Conservation (phyloP, 2,797 vertebrate species). For the Danio choprae region DNA sequence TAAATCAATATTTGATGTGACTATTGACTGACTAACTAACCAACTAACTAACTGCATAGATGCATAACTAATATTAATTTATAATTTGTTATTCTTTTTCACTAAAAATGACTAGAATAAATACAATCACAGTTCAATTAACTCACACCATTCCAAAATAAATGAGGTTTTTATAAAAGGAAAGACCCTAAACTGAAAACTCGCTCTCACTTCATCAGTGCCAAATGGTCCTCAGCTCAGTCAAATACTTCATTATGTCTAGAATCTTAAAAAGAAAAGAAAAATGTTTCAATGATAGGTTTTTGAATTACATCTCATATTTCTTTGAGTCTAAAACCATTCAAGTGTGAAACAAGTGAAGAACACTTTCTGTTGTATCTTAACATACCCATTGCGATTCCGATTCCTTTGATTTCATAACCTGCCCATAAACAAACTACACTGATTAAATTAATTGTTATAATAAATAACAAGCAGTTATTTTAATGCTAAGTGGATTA, state of each 20-base stretch:
- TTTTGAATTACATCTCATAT: slow-evolving; percentile 3
- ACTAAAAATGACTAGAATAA: slow-evolving; percentile 25
- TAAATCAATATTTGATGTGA: too few species aligned
- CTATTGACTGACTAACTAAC: too few species aligned
- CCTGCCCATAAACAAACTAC: too few species aligned
- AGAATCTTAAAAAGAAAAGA: slow-evolving; percentile 24
- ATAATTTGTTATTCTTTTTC: too few species aligned
- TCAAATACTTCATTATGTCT: slow-evolving; percentile 7
- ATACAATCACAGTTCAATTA: slow-evolving; percentile 15
- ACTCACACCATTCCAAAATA: slow-evolving; percentile 2
- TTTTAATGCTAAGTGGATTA: too few species aligned
- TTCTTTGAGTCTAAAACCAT: slow-evolving; percentile 22
- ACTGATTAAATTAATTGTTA: too few species aligned
- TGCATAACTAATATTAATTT: too few species aligned
- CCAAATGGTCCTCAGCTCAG: neutral
- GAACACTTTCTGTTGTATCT: slow-evolving; percentile 1
- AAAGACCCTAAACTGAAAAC: neutral
- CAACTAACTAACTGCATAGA: too few species aligned
- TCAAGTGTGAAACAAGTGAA: slow-evolving; percentile 27
- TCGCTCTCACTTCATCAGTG: slow-evolving; percentile 16
- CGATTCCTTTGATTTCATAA: too few species aligned
- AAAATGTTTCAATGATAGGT: slow-evolving; percentile 4
- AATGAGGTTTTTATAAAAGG: slow-evolving; percentile 26
- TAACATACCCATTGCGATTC: neutral
- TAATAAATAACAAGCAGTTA: too few species aligned